Conservation (phyloP, 2,113 vertebrate species). For the Carlito syrichta region DNA sequence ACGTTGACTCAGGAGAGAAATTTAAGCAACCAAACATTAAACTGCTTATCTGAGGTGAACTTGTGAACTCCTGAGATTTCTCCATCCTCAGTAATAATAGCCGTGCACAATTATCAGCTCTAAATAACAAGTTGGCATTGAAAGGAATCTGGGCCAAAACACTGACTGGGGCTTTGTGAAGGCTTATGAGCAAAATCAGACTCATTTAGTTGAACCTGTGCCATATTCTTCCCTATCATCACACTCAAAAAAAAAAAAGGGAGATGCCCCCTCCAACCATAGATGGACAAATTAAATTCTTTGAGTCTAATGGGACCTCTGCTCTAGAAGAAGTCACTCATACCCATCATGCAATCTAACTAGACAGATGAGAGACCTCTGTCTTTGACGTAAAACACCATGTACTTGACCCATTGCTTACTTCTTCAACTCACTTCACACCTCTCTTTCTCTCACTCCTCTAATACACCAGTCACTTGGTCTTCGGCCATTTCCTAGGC, state of each 20-base stretch:
- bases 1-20: not conserved
- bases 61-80: slow-evolving; percentile 9
- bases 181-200: slow-evolving; percentile 25
- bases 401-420: not conserved
- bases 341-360: not conserved
- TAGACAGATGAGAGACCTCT: not conserved
- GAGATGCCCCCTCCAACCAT: not conserved
- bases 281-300: not conserved
- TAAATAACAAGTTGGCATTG: slow-evolving; percentile 21
- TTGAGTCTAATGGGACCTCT: not conserved
- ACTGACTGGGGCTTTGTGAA: not conserved
- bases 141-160: slow-evolving; percentile 6
- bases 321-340: not conserved
- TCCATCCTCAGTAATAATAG: slow-evolving; percentile 21
- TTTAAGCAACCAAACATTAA: slow-evolving; percentile 33
- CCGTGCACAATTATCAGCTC: slow-evolving; percentile 32
- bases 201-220: not conserved
- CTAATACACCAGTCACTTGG: not conserved
- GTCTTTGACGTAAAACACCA: not conserved
- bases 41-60: slow-evolving; percentile 47
- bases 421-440: not conserved
- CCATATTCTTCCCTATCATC: not conserved
- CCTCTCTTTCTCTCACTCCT: not conserved
- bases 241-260: not conserved
- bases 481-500: not conserved